Percentiles rank a stretch among this genome's conserved stretches.
Conservation (phyloP, 2,888 invertebrate genomes). For the Drosophila fungiperda region DNA sequence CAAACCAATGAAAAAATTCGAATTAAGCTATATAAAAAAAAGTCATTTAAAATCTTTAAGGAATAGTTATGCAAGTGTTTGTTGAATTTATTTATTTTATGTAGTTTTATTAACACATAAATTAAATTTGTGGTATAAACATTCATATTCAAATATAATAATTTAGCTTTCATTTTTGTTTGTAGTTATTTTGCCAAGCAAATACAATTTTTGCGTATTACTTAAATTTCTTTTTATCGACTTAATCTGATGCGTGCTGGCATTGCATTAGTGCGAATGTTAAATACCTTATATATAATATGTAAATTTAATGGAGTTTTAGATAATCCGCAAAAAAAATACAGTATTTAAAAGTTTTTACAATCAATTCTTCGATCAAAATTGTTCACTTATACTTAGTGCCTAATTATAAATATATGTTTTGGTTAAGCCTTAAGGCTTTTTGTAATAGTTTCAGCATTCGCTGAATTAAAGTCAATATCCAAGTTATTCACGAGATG, state of each 20-base stretch:
- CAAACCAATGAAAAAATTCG: background rate
- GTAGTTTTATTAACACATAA: constrained; percentile 70
- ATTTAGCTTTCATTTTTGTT: constrained; percentile 37
- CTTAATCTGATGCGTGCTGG: constrained; percentile 1
- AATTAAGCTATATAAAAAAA: background rate
- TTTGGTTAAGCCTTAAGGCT: constrained; percentile 10
- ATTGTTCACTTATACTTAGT: constrained; percentile 12
- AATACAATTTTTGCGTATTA: constrained; percentile 1
- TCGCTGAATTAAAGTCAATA: too few species aligned
- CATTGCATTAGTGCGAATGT: constrained; percentile 29
- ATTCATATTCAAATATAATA: constrained; percentile 68
- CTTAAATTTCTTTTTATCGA: background rate
- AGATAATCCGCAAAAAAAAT: constrained; percentile 1
- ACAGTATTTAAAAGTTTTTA: constrained; percentile 38
- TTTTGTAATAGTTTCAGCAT: too few species aligned
- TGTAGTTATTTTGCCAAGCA: constrained; percentile 7
- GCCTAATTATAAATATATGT: constrained; percentile 2
- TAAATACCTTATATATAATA: constrained; percentile 47
- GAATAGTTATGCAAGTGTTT: constrained; percentile 1
- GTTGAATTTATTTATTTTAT: constrained; percentile 3
- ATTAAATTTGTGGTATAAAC: constrained; percentile 67
- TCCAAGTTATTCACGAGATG: too few species aligned
- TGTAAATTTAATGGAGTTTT: constrained; percentile 28
- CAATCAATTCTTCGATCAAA: constrained; percentile 17
- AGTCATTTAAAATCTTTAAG: background rate